Evolutionary conservation across 2,888 invertebrate genomes (phyloP), one percentile per base, ranked within the genome.

Genomic region (Exephanes ischioxanthus): DNA sequence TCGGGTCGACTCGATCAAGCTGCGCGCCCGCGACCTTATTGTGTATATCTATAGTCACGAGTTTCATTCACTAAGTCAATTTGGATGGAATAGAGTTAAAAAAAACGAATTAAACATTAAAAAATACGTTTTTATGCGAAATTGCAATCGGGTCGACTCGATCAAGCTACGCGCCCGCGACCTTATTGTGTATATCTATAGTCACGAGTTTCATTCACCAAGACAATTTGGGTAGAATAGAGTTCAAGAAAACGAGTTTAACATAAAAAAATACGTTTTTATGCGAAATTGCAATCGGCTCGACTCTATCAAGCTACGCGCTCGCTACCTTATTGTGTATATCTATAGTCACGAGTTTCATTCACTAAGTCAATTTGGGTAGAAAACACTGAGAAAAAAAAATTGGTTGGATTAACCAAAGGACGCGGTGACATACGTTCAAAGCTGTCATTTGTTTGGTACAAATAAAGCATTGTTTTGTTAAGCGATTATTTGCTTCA

Each of bases 1-100:
- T 82, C 78, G 45, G 55, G 53, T 78, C 66, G 30, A 78, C 55
- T 71, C 58, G 58, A 81, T 75, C 61, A 68, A 81, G 67, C 73
- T 55, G 33, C 45, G 55, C 30, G 55, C 45, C 19, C 14, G 30
- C 30, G 41, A 37, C 48, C 9, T 37, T 37, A 70, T 16, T 63
- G 7, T 66, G 22, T 67, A 55, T 67, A 19, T 80, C 11, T 22
- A 19, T 16, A 26, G 19, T 55, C 19, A 7, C 53, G 53, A 22
- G 1, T 7, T 55, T 55, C 2, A 55, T 55, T 22, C 53, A n/a
- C 19, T 7, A 19, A 55, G 19, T 22, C 9, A 37, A 37, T 37
- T 7, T 1, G 37, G 37, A 7, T 6, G 7, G 37, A 37, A 37
- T 37, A 7, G 7, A 37, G 6, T 37, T 5, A 30, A n/a, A 41